Evolutionary conservation across 2,797 vertebrate genomes (phyloP).

Genomic region (Cygnus olor): DNA sequence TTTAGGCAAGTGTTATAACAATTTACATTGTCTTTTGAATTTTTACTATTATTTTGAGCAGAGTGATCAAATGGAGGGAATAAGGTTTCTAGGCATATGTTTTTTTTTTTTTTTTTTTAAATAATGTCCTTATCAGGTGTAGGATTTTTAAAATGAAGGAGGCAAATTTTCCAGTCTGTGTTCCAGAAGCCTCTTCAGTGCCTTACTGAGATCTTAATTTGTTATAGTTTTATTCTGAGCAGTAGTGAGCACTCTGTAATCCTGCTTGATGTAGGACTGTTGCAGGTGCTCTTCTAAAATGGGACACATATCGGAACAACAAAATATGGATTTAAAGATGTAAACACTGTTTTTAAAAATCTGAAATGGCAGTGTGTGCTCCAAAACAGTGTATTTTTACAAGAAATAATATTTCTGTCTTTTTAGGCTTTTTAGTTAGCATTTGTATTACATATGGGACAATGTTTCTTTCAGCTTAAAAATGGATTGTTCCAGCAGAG

Average conservation of each 20-base stretch:
- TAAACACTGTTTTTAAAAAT: neutral
- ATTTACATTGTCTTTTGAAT: neutral
- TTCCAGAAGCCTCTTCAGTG: neutral
- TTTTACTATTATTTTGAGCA: neutral
- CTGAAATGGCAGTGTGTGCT: neutral
- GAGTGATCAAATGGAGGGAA: neutral
- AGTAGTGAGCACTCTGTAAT: neutral
- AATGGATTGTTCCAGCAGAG: constrained; percentile 77
- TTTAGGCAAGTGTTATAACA: neutral
- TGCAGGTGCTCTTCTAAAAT: neutral
- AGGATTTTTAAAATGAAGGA: neutral
- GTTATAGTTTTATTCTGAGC: neutral
- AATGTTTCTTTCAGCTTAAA: neutral
- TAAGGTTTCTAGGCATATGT: neutral
- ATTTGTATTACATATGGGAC: neutral
- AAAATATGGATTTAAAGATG: neutral
- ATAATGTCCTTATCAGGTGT: neutral
- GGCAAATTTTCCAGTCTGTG: neutral
- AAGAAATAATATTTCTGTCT: neutral
- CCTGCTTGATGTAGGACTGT: neutral
- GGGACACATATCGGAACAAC: neutral
- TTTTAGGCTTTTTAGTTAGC: neutral
- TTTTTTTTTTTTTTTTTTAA: neutral
- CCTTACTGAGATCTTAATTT: neutral
- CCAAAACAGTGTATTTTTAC: neutral